Base-by-base conservation (phyloP, 2,888 invertebrate species). In the Dasysyrphus albostriatus region DNA sequence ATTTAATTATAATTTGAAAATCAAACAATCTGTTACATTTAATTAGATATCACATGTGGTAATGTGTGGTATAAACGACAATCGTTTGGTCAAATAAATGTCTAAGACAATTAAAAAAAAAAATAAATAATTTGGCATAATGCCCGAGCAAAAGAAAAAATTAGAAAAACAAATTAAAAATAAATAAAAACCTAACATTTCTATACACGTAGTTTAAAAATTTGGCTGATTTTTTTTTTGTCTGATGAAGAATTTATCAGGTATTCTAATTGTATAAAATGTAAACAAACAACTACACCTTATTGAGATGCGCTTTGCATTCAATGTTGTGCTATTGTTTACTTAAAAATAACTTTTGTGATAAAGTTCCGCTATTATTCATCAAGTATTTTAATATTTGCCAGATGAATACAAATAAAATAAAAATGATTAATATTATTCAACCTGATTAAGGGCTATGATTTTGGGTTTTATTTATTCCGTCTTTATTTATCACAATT, bases 91-190 rank as follows among this genome's bases (percentile, higher is more conserved):
- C 39, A 75, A 54, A 75, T 75, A 61, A 61, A 65, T 84, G 65
- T 84, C 65, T 65, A n/a, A 81, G 75, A 84, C 84, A 84, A 84
- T 84, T 84, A 84, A 76, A 84, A 84, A 80, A n/a, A n/a, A n/a
- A n/a, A n/a, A n/a, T n/a, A n/a, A 24, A 84, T 84, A 84, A 67
- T 81, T 84, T 84, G 84, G 84, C 84, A 84, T 6, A 5, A 5
- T 44, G 74, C 80, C 80, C 80, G 39, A 70, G 16, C 0, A 10
- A 3, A 42, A 3, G 12, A 24, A 37, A n/a, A 56, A 37, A 63
- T 16, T n/a, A 47, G 16, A 16, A 54, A 74, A 63, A 61, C 44
- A 56, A 42, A 54, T 12, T 32, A 42, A 19, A 59, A 54, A 34
- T 16, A 24, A 61, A 69, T 65, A 34, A 19, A 42, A 10, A 39